phyloP scores from a whole-genome alignment of 2,888 invertebrate genomes.

The Lordiphosa andalusiaca region DNA sequence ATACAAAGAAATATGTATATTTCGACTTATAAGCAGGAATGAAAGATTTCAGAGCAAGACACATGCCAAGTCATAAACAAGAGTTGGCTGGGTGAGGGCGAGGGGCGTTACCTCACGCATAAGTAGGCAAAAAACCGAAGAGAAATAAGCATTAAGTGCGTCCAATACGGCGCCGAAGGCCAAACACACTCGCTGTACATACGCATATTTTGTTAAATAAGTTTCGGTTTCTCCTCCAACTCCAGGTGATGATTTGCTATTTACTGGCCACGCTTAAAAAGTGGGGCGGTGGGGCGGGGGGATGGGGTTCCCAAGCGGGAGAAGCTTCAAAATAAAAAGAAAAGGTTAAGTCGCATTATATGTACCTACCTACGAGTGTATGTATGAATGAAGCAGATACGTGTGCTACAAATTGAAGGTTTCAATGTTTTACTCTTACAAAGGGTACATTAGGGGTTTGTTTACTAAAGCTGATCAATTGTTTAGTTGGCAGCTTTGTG shows the following conservation, averaged over 20 bases:
- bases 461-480: neutral
- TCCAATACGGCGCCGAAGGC: slow-evolving; percentile 50
- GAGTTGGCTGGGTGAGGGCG: slow-evolving; percentile 6
- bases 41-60: slow-evolving; percentile 24
- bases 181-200: slow-evolving; percentile 26
- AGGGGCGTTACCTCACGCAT: slow-evolving; percentile 34
- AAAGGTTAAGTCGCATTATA: slow-evolving; percentile 34
- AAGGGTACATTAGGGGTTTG: neutral
- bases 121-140: slow-evolving; percentile 36
- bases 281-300: neutral
- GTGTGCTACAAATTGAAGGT: slow-evolving; percentile 42
- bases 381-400: slow-evolving; percentile 23
- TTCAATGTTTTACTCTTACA: slow-evolving; percentile 18
- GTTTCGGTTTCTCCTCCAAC: slow-evolving; percentile 25
- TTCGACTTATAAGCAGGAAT: slow-evolving; percentile 10
- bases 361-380: slow-evolving; percentile 1
- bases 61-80: slow-evolving; percentile 36
- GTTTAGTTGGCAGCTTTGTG: no score
- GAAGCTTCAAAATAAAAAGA: slow-evolving; percentile 8
- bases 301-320: neutral
- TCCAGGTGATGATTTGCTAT: slow-evolving; percentile 64
- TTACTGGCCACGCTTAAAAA: slow-evolving; percentile 24
- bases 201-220: slow-evolving; percentile 37
- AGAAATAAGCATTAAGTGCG: slow-evolving; percentile 40
- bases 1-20: slow-evolving; percentile 18